Conservation (phyloP, 2,113 vertebrate species). For the Eira barbara region DNA sequence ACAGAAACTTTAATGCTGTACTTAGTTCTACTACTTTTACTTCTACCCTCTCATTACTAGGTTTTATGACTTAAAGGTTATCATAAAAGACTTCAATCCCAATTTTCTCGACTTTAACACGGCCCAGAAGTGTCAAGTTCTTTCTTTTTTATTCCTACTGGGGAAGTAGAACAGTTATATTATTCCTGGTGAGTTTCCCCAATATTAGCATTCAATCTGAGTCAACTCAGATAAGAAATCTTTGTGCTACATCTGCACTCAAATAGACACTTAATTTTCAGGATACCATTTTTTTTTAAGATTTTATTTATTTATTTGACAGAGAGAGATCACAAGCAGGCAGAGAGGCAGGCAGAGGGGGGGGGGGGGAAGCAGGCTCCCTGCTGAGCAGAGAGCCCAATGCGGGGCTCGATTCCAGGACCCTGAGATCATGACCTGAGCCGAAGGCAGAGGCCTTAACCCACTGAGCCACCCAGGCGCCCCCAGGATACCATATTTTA, state of each 20-base stretch:
- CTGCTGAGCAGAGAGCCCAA: too few species aligned
- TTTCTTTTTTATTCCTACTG: slow-evolving; percentile 12
- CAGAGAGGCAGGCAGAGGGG: too few species aligned
- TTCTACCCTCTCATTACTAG: neutral
- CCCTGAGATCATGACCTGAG: too few species aligned
- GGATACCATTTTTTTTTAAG: slow-evolving; percentile 57
- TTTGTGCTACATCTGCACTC: slow-evolving; percentile 13
- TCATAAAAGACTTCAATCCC: slow-evolving; percentile 1
- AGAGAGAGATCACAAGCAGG: too few species aligned
- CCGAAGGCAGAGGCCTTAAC: too few species aligned
- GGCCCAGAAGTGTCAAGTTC: neutral
- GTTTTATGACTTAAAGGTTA: slow-evolving; percentile 19
- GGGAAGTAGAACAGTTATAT: neutral
- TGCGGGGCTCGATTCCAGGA: too few species aligned
- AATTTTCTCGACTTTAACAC: slow-evolving; percentile 30
- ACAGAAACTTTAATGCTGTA: neutral
- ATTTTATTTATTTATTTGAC: too few species aligned
- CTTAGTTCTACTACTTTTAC: slow-evolving; percentile 47
- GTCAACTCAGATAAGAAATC: slow-evolving; percentile 37
- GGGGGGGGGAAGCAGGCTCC: too few species aligned
- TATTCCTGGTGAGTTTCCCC: slow-evolving; percentile 37
- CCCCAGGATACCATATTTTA: slow-evolving; percentile 60
- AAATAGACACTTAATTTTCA: slow-evolving; percentile 63
- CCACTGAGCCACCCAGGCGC: too few species aligned
- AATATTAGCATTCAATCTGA: slow-evolving; percentile 53